Evolutionary conservation across 2,888 invertebrate genomes (phyloP).

Genomic region (Rosalia funebris): DNA sequence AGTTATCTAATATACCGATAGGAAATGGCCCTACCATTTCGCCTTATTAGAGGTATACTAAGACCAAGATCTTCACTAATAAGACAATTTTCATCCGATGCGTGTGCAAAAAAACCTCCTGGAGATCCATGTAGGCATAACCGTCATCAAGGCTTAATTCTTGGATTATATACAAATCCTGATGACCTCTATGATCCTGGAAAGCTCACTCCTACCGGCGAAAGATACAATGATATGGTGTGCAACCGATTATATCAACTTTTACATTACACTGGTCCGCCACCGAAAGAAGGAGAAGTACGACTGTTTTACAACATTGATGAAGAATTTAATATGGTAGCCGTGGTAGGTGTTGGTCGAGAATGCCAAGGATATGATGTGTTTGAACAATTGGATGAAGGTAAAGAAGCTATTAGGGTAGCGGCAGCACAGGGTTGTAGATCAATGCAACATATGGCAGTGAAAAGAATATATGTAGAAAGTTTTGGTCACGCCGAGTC

Average conservation of each 20-base stretch:
- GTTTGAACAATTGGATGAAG: slow-evolving; percentile 77
- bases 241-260: slow-evolving; percentile 69
- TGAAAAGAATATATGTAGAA: slow-evolving; percentile 74
- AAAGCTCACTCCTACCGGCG: slow-evolving; percentile 71
- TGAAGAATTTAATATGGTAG: slow-evolving; percentile 72
- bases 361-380: slow-evolving; percentile 74
- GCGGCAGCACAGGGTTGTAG: slow-evolving; percentile 73
- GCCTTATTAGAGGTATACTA: slow-evolving; percentile 20
- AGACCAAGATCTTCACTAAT: slow-evolving; percentile 21
- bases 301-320: slow-evolving; percentile 75
- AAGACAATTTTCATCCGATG: slow-evolving; percentile 17
- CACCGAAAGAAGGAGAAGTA: slow-evolving; percentile 67
- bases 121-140: slow-evolving; percentile 53
- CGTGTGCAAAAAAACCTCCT: slow-evolving; percentile 31
- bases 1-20: slow-evolving; percentile 14
- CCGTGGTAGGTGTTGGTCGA: slow-evolving; percentile 79
- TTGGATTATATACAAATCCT: slow-evolving; percentile 72
- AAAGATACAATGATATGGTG: slow-evolving; percentile 68
- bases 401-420: slow-evolving; percentile 77
- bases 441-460: slow-evolving; percentile 67
- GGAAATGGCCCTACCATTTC: slow-evolving; percentile 32
- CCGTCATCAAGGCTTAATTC: slow-evolving; percentile 66
- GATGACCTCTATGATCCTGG: slow-evolving; percentile 68
- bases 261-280: slow-evolving; percentile 62
- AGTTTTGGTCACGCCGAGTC: slow-evolving; percentile 82